Base-by-base conservation (phyloP, 2,797 vertebrate genomes). In the Rhinella marina region DNA sequence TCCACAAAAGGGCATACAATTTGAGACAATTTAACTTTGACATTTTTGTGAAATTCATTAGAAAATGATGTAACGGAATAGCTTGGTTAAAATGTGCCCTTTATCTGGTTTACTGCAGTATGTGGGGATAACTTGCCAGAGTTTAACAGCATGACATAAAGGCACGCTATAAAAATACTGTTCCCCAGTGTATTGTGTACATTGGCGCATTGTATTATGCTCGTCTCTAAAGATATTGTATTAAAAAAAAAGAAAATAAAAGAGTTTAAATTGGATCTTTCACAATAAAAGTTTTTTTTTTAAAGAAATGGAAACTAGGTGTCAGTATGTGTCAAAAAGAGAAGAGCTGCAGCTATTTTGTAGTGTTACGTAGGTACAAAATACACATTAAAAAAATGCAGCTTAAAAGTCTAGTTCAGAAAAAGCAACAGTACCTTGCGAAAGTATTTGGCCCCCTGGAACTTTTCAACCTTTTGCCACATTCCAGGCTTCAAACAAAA, bases 21-120 rank as follows among this genome's bases (percentile, higher is more conserved):
- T 84, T 84, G 82, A 84, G 17, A 85, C 57, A 85, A 77, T 85
- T 85, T 76, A 76, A 77, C 83, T 85, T 11, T 85, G 83, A 77
- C 83, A 85, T 77, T 85, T 84, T 85, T 85, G 83, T 85, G 83
- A 61, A 85, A 85, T 77, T 85, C 83, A 77, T 85, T 85, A 85
- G 72, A 19, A 85, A 85, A 64, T 77, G 72, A 84, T 84, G 56
- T 13, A 23, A 32, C 32, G 16, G 70, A 52, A 85, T 77, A 76
- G 82, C 72, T 17, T 76, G 72, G 21, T 76, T 76, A 85, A 66
- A 77, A 77, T 64, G 56, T 85, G 70, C 72, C 72, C 83, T 85
- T 85, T 76, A 85, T 76, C 72, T 61, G 23, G 72, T 85, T 85
- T 85, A 59, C 72, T 85, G 83, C 72, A 64, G 83, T 21, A 52